Evolutionary conservation across 2,797 vertebrate genomes (phyloP), one percentile per base, ranked within the genome.

Genomic region (Alca torda): DNA sequence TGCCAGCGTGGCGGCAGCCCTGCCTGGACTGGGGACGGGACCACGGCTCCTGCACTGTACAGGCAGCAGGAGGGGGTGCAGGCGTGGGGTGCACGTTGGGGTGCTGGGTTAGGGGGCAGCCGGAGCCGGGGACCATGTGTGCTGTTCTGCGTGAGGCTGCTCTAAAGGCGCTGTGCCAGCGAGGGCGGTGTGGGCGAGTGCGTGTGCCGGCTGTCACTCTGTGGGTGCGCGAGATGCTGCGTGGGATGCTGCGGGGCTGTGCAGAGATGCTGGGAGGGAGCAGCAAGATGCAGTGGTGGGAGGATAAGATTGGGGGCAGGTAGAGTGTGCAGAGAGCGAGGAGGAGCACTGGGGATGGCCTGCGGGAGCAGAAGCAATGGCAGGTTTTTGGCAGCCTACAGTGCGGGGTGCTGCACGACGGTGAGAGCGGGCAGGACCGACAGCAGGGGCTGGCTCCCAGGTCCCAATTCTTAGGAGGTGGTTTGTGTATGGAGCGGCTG

Each of bases 31-130:
- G 56, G 37, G 43, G 68, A 65, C 2, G 3, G 64, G 30, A 69
- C 17, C 68, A 21, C 0, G 2, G 90, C 45, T 75, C 48, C 67
- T 50, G 63, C 35, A 18, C 25, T 3, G 1, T 1, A 5, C 23
- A n/a, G 61, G 77, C 46, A 64, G 61, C 0, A 0, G 35, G 35
- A 54, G 21, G 24, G 21, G 30, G n/a, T 60, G 48, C 15, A 75
- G 45, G n/a, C 0, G 3, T 8, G 21, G 31, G 46, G 28, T n/a
- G 48, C 35, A 30, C 2, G 0, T 8, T 33, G 26, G 48, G 51
- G 18, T 35, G 63, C 51, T 57, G 60, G 16, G n/a, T 35, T 74
- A 11, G 48, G 35, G 53, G 68, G 77, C 13, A 31, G 70, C 78
- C 84, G 45, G 57, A 78, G 81, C 76, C 43, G 69, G 46, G 63